Percentiles rank a stretch among this genome's conserved stretches.
These are phyloP conservation scores for Oikopleura dioica DNA, from an alignment of 23 tunicate species.

Conservation along the genomic window DNA sequence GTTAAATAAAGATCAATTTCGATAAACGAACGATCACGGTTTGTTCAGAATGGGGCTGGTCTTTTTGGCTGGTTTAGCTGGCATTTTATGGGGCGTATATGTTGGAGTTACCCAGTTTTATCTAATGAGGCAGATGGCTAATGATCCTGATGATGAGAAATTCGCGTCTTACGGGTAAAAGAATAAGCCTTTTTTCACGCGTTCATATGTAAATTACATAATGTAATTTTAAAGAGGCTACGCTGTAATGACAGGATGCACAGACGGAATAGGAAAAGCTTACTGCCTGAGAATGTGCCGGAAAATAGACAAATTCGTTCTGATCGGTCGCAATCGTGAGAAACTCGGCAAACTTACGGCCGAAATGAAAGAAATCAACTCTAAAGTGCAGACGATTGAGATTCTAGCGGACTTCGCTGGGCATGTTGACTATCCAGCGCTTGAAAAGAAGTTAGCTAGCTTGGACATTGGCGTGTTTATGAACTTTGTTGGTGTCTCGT, in stretches of 20 bases:
- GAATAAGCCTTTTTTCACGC: not conserved
- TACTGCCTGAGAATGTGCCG: not conserved
- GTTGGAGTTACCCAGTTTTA: not conserved
- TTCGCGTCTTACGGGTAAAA: not conserved
- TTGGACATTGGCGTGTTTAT: slow-evolving; percentile 12
- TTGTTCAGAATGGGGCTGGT: not conserved
- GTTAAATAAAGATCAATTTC: too few relatives aligned
- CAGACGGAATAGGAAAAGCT: slow-evolving; percentile 11
- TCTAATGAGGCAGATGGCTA: not conserved
- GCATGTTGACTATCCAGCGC: not conserved
- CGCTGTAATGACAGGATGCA: not conserved
- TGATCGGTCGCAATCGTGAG: slow-evolving; percentile 4
- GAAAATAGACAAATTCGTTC: not conserved
- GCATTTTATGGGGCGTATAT: not conserved
- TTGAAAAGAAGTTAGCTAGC: not conserved
- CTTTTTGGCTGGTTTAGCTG: not conserved
- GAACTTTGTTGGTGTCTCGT: slow-evolving; percentile 3
- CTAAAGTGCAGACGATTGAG: not conserved
- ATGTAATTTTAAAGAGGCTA: not conserved
- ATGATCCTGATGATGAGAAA: not conserved
- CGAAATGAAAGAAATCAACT: not conserved
- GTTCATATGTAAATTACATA: not conserved
- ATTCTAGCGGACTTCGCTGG: not conserved
- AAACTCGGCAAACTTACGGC: not conserved
- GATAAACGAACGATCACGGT: too few relatives aligned